Evolutionary conservation across 2,113 vertebrate genomes (phyloP).

Genomic region (Morone chrysops): DNA sequence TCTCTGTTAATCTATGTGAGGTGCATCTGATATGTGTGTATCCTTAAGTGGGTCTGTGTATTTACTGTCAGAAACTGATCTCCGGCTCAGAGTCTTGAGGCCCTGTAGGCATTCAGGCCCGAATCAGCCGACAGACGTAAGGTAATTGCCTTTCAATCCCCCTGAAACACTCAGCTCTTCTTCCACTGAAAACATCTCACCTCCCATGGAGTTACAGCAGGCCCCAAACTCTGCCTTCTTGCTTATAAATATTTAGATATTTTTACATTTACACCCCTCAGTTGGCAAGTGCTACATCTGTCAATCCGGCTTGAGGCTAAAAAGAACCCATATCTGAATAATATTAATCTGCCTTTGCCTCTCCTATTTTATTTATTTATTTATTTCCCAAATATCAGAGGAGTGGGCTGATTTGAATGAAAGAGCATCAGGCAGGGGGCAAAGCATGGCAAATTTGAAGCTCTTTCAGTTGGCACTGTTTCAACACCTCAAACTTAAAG

Average conservation of each 20-base stretch:
- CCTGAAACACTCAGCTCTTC: constrained; percentile 63
- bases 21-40: constrained; percentile 37
- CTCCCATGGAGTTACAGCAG: constrained; percentile 73
- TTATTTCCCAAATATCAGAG: constrained; percentile 64
- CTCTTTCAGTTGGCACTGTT: constrained; percentile 58
- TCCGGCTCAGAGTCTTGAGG: constrained; percentile 45
- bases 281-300: constrained; percentile 80
- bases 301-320: constrained; percentile 80
- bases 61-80: constrained; percentile 51
- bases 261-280: constrained; percentile 74
- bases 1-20: constrained; percentile 37
- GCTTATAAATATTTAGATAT: constrained; percentile 82
- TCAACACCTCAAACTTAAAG: constrained; percentile 64
- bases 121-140: constrained; percentile 66
- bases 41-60: constrained; percentile 56
- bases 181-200: constrained; percentile 71
- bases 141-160: constrained; percentile 86
- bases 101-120: constrained; percentile 65
- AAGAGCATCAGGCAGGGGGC: constrained; percentile 55
- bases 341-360: constrained; percentile 73
- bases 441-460: constrained; percentile 51
- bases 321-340: constrained; percentile 74
- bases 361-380: constrained; percentile 54
- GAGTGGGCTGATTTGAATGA: constrained; percentile 56
- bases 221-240: constrained; percentile 60